These are phyloP conservation scores for Prionailurus viverrinus DNA, from an alignment of 2,113 vertebrate species.

Conservation along the genomic window DNA sequence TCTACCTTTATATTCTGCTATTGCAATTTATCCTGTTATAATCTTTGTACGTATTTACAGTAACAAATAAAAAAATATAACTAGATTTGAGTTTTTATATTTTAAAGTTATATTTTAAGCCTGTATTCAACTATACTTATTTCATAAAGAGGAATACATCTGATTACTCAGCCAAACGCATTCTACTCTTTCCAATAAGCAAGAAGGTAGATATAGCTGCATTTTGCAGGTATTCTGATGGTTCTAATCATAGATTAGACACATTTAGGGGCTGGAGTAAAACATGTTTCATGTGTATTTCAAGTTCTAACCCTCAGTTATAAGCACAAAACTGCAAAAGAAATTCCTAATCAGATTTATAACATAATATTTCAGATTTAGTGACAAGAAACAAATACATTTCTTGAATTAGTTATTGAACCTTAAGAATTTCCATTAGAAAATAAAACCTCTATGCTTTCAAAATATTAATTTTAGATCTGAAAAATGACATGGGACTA, in stretches of 20 bases:
- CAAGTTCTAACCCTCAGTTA: slow-evolving; percentile 23
- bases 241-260: slow-evolving; percentile 17
- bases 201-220: neutral
- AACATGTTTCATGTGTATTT: slow-evolving; percentile 17
- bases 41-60: slow-evolving; percentile 23
- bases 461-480: slow-evolving; percentile 21
- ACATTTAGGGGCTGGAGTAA: slow-evolving; percentile 39
- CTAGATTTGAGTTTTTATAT: slow-evolving; percentile 28
- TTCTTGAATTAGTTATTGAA: slow-evolving; percentile 45
- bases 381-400: slow-evolving; percentile 23
- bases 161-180: neutral
- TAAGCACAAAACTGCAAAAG: slow-evolving; percentile 36
- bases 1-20: neutral
- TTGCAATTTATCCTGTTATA: slow-evolving; percentile 3
- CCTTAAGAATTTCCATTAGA: slow-evolving; percentile 12
- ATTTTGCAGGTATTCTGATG: neutral
- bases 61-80: neutral
- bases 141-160: neutral
- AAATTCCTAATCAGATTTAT: slow-evolving; percentile 50
- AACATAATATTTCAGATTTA: slow-evolving; percentile 13
- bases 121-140: neutral
- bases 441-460: slow-evolving; percentile 10
- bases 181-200: neutral
- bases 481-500: neutral
- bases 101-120: neutral